Evolutionary conservation across 1,140 invertebrate genomes (phyloP), one percentile per base, ranked within the genome.

Genomic region (Drosophila rhopaloa): DNA sequence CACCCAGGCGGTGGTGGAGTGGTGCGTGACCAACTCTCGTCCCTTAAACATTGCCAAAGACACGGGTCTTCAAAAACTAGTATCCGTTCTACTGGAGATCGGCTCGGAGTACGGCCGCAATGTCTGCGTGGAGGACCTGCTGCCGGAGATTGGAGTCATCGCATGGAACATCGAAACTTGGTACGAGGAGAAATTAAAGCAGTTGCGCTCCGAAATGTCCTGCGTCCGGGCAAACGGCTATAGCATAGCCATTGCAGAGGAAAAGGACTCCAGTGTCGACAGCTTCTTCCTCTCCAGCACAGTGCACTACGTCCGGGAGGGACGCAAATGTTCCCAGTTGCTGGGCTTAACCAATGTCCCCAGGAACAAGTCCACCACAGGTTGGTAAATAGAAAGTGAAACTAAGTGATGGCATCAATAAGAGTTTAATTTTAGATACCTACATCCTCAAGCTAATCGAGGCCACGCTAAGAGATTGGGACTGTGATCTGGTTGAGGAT

Each of bases 11-110:
- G 5, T 75, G 13, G 10, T 41, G 4, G 60, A 76, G 10, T 76
- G 71, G 60, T 37, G 38, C 13, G 51, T 76, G 10, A 27, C 38
- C 9, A 50, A 72, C 14, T 75, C 68, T n/a, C 68, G 58, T 11
- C 57, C 72, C 5, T 43, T 62, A 1, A 44, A 38, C 8, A 62
- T 73, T 29, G 16, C 4, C 4, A 27, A 55, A 41, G 71, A 73
- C 10, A 9, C 50, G 0, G 67, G 67, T 1, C 10, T 74, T 0
- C 40, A 32, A 2, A 74, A 72, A n/a, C 16, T 74, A 0, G 56
- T 44, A 1, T n/a, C 35, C 7, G n/a, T 61, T 4, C 14, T 72
- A 1, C 14, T 74, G 10, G 51, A 72, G 32, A 55, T 72, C 1
- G 71, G 71, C 2, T 57, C 41, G 0, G 57, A 55, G 13, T 74